These are phyloP conservation scores for Apostichopus japonicus DNA, from an alignment of 35 echinoderm and acorn worm species.

Conservation along the genomic window DNA sequence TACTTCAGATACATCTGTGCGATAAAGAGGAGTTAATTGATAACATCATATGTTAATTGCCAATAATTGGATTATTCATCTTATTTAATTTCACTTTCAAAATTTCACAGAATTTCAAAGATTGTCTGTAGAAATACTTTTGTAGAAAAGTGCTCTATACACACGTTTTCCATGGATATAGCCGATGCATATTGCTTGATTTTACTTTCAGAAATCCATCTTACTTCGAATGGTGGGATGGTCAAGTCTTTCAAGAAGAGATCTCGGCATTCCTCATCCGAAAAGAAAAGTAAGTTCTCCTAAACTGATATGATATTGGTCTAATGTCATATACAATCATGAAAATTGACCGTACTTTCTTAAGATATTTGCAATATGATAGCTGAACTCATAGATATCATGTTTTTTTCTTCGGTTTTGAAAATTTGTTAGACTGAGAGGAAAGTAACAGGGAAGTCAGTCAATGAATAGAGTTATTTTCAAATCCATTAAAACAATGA, in stretches of 20 bases:
- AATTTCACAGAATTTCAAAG: too few species aligned
- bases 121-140: too few species aligned
- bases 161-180: background rate
- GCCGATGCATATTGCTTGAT: background rate
- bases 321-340: background rate
- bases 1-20: too few species aligned
- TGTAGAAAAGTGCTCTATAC: too few species aligned
- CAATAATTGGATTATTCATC: too few species aligned
- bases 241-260: conserved; percentile 63
- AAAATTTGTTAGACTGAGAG: background rate
- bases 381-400: too few species aligned
- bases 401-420: too few species aligned
- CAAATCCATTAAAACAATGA: background rate
- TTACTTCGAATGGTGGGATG: background rate
- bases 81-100: too few species aligned
- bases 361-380: background rate
- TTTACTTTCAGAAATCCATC: conserved; percentile 8
- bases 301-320: background rate
- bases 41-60: too few species aligned
- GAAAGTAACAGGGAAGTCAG: background rate
- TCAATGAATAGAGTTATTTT: background rate
- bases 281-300: conserved; percentile 48
- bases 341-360: background rate
- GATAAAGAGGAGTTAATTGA: too few species aligned
- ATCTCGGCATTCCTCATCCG: conserved; percentile 55